phyloP scores from a whole-genome alignment of 2,888 invertebrate species.

The Bembecia ichneumoniformis region DNA sequence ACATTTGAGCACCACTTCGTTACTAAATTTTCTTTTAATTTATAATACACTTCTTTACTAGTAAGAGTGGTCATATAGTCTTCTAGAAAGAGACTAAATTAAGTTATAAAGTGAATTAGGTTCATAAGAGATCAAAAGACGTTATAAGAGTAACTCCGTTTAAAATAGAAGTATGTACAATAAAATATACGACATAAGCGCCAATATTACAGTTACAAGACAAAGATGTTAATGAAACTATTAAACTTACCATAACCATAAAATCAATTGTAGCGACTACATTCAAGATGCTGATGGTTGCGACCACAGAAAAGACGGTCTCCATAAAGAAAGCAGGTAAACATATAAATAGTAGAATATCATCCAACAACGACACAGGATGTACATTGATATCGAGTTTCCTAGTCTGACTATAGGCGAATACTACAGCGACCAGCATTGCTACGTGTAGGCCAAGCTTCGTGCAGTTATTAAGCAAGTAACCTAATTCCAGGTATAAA shows the following conservation, averaged over 20 bases:
- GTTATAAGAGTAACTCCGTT: too few relatives aligned
- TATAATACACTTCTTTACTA: too few relatives aligned
- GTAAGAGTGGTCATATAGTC: too few relatives aligned
- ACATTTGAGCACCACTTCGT: too few relatives aligned
- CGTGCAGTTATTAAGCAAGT: conserved; percentile 62
- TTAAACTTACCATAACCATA: conserved; percentile 63
- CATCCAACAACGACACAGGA: conserved; percentile 77
- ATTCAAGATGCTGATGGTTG: conserved; percentile 71
- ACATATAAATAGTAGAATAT: conserved; percentile 78
- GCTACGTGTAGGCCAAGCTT: conserved; percentile 67
- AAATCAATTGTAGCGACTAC: conserved; percentile 65
- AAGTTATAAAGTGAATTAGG: too few relatives aligned
- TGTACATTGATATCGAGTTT: conserved; percentile 77
- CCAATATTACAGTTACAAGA: neutral
- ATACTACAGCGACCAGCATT: conserved; percentile 71
- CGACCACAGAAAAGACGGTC: conserved; percentile 77
- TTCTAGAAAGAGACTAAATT: too few relatives aligned
- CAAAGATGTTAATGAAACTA: conserved; percentile 3
- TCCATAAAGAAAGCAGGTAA: conserved; percentile 81
- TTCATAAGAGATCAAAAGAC: too few relatives aligned
- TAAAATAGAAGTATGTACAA: too few relatives aligned
- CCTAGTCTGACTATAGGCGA: conserved; percentile 76
- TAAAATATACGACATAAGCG: too few relatives aligned
- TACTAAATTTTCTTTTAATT: too few relatives aligned
- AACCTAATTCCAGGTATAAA: conserved; percentile 51